Evolutionary conservation across 2,888 invertebrate species (phyloP).

Genomic region (Drosophila nr. perissopoda): DNA sequence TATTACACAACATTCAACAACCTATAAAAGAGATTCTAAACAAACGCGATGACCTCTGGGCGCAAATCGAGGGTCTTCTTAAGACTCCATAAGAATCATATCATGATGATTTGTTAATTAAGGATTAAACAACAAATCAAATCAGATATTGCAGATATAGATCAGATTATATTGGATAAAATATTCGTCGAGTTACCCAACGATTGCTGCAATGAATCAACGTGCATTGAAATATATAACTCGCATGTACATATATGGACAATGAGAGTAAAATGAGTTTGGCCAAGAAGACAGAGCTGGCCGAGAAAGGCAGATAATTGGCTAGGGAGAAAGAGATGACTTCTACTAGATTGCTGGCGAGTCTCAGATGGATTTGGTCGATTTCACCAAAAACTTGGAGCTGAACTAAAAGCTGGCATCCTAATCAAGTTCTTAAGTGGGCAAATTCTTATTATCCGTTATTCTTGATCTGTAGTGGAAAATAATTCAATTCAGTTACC

Average conservation of each 20-base stretch:
- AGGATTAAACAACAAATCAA: not conserved
- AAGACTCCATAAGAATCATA: not conserved
- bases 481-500: not conserved
- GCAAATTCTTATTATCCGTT: not conserved
- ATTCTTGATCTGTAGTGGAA: not conserved
- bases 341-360: not conserved
- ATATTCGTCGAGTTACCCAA: not conserved
- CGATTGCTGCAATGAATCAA: not conserved
- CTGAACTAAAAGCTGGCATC: not conserved
- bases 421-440: not conserved
- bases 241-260: too few relatives aligned
- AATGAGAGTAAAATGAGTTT: not conserved
- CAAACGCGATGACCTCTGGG: rapidly evolving
- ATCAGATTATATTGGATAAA: not conserved
- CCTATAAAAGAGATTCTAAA: not conserved
- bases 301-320: not conserved
- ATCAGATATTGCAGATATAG: not conserved
- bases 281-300: not conserved
- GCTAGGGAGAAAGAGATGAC: not conserved
- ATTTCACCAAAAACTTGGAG: too few relatives aligned
- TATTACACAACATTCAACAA: too few relatives aligned
- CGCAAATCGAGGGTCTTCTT: not conserved
- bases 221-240: too few relatives aligned
- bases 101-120: not conserved
- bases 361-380: not conserved